Base-by-base conservation (phyloP, 2,888 invertebrate genomes). In the Phoronis australis region DNA sequence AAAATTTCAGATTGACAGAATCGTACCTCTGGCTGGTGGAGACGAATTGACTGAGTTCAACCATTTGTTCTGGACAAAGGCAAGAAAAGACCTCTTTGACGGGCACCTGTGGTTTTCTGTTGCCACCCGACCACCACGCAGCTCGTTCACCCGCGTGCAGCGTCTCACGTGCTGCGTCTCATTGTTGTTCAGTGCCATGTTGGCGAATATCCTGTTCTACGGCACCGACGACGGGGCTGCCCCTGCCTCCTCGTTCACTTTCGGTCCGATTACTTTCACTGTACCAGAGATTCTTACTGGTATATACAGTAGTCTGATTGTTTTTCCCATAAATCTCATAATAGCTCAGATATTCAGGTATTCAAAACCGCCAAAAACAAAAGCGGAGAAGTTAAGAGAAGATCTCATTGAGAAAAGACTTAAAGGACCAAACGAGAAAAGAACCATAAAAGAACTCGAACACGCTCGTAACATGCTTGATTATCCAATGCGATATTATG, bases 101-200 rank as follows among this genome's bases (percentile, higher is more conserved):
- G 54, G 56, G 27, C 62, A 62, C 41, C 44, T 62, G 20, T 62
- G 62, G 62, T 59, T 62, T 45, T 62, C 62, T 3, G 55, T 62
- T 2, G 49, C 61, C 37, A 52, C 54, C 18, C 49, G 62, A 15
- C 62, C 62, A n/a, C 46, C 52, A 4, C 49, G 54, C 18, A 53
- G 52, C 27, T 43, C 38, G 6, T 76, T 73, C 57, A 74, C 73
- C 2, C 56, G 77, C 15, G 62, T 62, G 2, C 57, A 57, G 46
- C 59, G 77, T 3, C 63, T 75, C 5, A 66, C 69, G 4, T 66
- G 68, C 41, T 73, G 71, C 50, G 62, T 77, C 46, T 59, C 71
- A 15, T 55, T 77, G 48, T 59, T 77, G 15, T 73, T 70, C 51
- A 59, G 71, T 12, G 66, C 72, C 23, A 77, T 78, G 76, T 53